Evolutionary conservation across 2,113 vertebrate species (phyloP).

Genomic region (Archocentrus centrarchus): DNA sequence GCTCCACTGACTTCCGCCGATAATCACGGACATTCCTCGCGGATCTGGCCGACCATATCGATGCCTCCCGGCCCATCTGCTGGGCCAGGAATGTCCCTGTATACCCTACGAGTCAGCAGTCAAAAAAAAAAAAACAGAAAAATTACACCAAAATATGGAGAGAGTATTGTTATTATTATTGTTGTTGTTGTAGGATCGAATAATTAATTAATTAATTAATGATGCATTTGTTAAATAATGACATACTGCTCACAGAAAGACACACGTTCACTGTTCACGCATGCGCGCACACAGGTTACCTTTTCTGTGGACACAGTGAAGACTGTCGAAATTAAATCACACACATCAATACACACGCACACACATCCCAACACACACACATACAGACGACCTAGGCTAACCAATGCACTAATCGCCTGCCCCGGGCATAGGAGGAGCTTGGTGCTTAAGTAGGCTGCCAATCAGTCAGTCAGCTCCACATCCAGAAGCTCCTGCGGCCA

Average conservation of each 20-base stretch:
- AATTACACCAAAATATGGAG: background rate
- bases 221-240: constrained; percentile 21
- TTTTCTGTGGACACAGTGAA: constrained; percentile 39
- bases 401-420: constrained; percentile 84
- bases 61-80: constrained; percentile 70
- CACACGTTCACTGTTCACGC: constrained; percentile 6
- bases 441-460: constrained; percentile 93
- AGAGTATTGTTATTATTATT: background rate
- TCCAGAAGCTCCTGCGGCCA: constrained; percentile 91
- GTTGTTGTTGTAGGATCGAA: background rate
- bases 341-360: constrained; percentile 52
- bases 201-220: too few relatives aligned
- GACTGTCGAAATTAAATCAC: constrained; percentile 62
- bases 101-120: constrained; percentile 38
- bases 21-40: constrained; percentile 80
- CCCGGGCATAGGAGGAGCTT: constrained; percentile 87
- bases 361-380: constrained; percentile 49
- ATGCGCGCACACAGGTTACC: constrained; percentile 37
- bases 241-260: background rate
- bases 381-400: constrained; percentile 74
- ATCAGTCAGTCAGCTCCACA: constrained; percentile 99
- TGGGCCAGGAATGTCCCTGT: constrained; percentile 45
- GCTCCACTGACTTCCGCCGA: constrained; percentile 83
- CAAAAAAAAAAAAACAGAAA: background rate
- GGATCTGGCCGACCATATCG: constrained; percentile 70